Base-by-base conservation (phyloP, 2,888 invertebrate species). In the Saturnia japonica region DNA sequence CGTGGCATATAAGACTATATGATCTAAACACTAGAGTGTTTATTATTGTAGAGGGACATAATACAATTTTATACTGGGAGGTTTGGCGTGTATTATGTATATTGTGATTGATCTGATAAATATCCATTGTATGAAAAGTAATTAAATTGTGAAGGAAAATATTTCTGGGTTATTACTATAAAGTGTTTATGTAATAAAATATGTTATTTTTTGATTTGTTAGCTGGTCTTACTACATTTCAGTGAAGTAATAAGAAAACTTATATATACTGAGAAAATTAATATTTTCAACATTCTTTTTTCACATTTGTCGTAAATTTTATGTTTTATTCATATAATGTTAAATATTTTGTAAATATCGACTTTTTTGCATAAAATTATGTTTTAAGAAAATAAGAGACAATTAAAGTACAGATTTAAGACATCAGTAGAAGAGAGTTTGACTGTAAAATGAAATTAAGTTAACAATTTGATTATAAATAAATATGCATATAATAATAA, bases 1-100 rank as follows among this genome's bases (percentile, higher is more conserved):
- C 95, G 97, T 74, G 97, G 97, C 64, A 96, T 97, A 74, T 91
- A 88, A 74, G 57, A 43, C 70, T 43, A 60, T 60, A 60, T 60
- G 28, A 28, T 60, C 28, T 28, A 60, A 60, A 60, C 28, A 19
- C 67, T n/a, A 66, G 72, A 72, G 66, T 62, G 28, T 28, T 28
- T 4, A 60, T 1, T 11, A 19, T 22, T 25, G 12, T 14, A 14
- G 14, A 60, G 3, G 12, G 12, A 25, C 57, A 28, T 16, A 2
- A 16, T 60, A 16, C 25, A 11, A 25, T 12, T 28, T 28, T 60
- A 12, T 12, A 25, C 6, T 28, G 57, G 28, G 14, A 60, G 1
- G 12, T 14, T 54, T 6, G 11, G 14, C 14, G 25, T 60, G 1
- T 2, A 9, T 54, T 54, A 3, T 22, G 1, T 7, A 7, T 22